Conservation (phyloP, 2,113 vertebrate species). For the Oriolus oriolus region DNA sequence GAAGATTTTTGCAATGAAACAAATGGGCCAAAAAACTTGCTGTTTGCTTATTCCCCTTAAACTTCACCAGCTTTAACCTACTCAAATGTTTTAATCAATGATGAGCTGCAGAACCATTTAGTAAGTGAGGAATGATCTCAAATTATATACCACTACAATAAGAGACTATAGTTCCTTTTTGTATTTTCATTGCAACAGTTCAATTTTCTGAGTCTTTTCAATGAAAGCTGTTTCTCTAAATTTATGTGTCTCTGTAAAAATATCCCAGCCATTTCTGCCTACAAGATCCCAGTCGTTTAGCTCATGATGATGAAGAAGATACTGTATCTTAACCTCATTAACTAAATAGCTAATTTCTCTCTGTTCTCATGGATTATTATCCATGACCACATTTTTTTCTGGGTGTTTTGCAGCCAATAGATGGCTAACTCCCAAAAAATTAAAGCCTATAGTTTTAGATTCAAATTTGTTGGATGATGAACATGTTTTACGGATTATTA, state of each 20-base stretch:
- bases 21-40: slow-evolving; percentile 1
- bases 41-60: not conserved
- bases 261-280: not conserved
- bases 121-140: not conserved
- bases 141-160: not conserved
- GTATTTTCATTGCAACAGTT: not conserved
- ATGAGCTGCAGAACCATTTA: not conserved
- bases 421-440: not conserved
- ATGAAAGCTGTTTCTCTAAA: not conserved
- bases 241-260: not conserved
- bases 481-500: not conserved
- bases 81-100: not conserved
- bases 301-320: not conserved
- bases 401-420: not conserved
- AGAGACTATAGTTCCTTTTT: not conserved
- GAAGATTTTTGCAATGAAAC: slow-evolving; percentile 1
- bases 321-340: not conserved
- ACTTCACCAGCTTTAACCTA: not conserved
- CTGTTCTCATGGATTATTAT: not conserved
- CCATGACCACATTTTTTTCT: not conserved
- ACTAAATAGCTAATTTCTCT: not conserved
- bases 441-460: not conserved
- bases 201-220: not conserved
- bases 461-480: not conserved
- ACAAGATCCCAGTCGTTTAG: not conserved